phyloP scores from a whole-genome alignment of 2,888 invertebrate species.

The Acleris literana region DNA sequence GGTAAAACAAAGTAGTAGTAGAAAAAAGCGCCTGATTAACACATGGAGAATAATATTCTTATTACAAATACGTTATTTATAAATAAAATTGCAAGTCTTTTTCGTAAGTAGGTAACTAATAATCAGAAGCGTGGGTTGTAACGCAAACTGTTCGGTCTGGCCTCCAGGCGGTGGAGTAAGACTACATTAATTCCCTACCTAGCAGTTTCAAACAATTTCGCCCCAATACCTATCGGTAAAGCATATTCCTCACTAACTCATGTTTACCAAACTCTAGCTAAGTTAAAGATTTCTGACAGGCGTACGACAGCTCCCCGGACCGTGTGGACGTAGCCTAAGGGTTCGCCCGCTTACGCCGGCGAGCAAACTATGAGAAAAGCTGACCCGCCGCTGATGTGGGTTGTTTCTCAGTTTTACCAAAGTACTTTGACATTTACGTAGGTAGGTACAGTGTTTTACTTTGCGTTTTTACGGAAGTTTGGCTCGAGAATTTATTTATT shows the following conservation, averaged over 20 bases:
- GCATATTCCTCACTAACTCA: constrained; percentile 18
- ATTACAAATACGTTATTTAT: too few relatives aligned
- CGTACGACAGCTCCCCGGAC: constrained; percentile 12
- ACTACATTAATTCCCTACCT: constrained; percentile 30
- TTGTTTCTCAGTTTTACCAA: constrained; percentile 37
- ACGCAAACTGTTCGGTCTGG: constrained; percentile 16
- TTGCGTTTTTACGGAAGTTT: constrained; percentile 8
- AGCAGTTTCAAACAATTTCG: constrained; percentile 34
- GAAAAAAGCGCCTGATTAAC: too few relatives aligned
- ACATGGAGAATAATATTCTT: too few relatives aligned
- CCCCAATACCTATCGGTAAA: constrained; percentile 31
- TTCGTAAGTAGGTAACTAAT: too few relatives aligned
- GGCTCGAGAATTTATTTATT: constrained; percentile 7
- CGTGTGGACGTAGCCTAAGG: constrained; percentile 28
- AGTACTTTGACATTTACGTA: constrained; percentile 35
- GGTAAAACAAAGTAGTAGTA: too few relatives aligned
- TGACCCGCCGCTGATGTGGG: constrained; percentile 37
- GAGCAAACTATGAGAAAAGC: constrained; percentile 37
- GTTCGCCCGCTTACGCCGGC: constrained; percentile 25
- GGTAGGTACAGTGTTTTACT: constrained; percentile 22
- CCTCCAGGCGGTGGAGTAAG: constrained; percentile 19
- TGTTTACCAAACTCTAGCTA: constrained; percentile 21
- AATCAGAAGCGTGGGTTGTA: background rate
- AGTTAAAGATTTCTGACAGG: constrained; percentile 26
- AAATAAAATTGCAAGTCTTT: too few relatives aligned